Base-by-base conservation (phyloP, 2,888 invertebrate species). In the Tenthredo amoena region DNA sequence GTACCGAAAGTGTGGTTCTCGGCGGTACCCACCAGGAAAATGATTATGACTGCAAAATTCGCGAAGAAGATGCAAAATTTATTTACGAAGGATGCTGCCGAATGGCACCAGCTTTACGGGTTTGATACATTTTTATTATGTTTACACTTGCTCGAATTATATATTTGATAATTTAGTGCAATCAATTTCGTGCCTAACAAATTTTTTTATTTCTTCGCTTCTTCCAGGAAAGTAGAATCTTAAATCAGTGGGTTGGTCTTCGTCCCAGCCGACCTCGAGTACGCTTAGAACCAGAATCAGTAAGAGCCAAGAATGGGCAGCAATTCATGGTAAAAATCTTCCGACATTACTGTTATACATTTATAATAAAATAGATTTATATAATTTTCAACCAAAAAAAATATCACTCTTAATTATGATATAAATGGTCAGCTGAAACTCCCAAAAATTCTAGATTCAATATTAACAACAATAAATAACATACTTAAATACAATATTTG, bases 11-110 rank as follows among this genome's bases (percentile, higher is more conserved):
- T 1, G 96, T 96, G 0, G 95, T 97, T 26, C 92, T 98, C 62
- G 98, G 98, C 1, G 98, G 98, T 0, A 98, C 98, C 0, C 95
- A 96, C 87, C 97, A 97, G 91, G 94, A 94, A 87, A 91, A 95
- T 81, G 95, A 97, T 89, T 96, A 95, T 92, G 96, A 96, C 90
- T 92, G 92, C 0, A 91, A 92, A 1, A 90, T 96, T 0, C 94
- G 95, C 81, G 91, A 93, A 0, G 88, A 91, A 2, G 97, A 97
- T 89, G 95, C 95, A 0, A 91, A 94, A 1, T 94, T 94, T 85
- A 97, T 98, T 88, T 89, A 95, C 26, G 92, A 95, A 0, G 96
- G 96, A 9, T 97, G 97, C 89, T 91, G 89, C 6, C 91, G 93
- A 76, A 91, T 96, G 6, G 87, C 96, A 37, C 97, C 97, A 0